A percentile compares a stretch with the other conserved stretches of the same genome.
Conservation (phyloP, 2,797 vertebrate genomes). For the Pristis pectinata region DNA sequence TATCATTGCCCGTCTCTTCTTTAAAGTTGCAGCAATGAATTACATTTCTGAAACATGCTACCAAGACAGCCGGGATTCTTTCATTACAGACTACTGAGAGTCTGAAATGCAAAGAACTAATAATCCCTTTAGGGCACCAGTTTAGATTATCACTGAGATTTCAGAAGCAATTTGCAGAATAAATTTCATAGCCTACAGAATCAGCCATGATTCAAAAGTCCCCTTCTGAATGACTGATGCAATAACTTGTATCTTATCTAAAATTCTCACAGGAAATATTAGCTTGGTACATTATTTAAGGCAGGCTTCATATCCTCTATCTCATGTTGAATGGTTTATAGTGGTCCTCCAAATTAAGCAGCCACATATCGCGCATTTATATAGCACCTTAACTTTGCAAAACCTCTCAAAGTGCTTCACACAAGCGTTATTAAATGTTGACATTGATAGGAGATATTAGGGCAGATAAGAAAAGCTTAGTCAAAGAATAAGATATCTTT, state of each 20-base stretch:
- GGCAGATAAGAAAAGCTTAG: too few relatives aligned
- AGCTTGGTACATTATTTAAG: conserved; percentile 24
- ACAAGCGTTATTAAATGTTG: too few relatives aligned
- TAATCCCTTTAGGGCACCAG: conserved; percentile 22
- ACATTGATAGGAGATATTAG: too few relatives aligned
- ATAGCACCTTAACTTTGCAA: too few relatives aligned
- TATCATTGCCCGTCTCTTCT: conserved; percentile 9
- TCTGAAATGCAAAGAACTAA: conserved; percentile 12
- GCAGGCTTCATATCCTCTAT: not conserved
- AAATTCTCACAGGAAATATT: conserved; percentile 26
- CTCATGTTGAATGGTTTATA: not conserved
- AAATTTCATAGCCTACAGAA: not conserved
- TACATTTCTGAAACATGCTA: not conserved
- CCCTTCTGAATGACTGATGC: not conserved
- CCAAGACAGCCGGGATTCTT: not conserved
- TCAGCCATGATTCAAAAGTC: not conserved
- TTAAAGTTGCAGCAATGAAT: not conserved
- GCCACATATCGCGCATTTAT: too few relatives aligned
- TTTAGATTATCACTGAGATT: conserved; percentile 37
- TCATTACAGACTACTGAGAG: not conserved
- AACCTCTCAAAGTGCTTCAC: too few relatives aligned
- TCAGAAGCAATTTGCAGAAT: conserved; percentile 32
- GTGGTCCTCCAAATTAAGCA: not conserved
- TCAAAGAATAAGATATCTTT: too few relatives aligned
- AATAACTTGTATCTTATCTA: conserved; percentile 25